Percentiles rank a stretch among this genome's conserved stretches.
Conservation (phyloP, 2,113 vertebrate species). For the Geococcyx californianus region DNA sequence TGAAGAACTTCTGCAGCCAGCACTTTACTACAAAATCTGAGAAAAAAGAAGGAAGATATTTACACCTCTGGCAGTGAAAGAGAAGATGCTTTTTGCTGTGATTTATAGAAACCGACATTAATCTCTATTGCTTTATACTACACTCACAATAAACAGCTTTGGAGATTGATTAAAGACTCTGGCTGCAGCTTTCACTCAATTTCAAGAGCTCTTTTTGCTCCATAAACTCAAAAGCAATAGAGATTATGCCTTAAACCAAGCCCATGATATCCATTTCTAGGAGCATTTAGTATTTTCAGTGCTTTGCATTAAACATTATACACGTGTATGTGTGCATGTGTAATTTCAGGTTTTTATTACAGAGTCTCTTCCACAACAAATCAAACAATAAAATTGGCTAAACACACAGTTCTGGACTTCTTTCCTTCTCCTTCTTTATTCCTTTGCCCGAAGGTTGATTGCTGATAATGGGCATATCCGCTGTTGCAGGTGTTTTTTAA, state of each 20-base stretch:
- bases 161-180: slow-evolving; percentile 65
- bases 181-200: slow-evolving; percentile 61
- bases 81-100: slow-evolving; percentile 43
- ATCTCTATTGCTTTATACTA: slow-evolving; percentile 57
- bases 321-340: background rate
- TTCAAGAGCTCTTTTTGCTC: slow-evolving; percentile 52
- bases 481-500: background rate
- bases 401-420: background rate
- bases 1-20: background rate
- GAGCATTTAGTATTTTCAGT: slow-evolving; percentile 17
- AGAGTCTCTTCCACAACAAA: background rate
- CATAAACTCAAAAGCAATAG: slow-evolving; percentile 63
- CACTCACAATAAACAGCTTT: slow-evolving; percentile 48
- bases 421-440: background rate
- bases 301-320: background rate
- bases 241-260: slow-evolving; percentile 54
- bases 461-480: background rate
- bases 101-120: slow-evolving; percentile 58
- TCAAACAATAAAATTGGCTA: background rate
- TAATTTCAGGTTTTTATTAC: background rate
- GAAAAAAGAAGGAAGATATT: slow-evolving; percentile 40
- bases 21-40: background rate
- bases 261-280: slow-evolving; percentile 19
- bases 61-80: slow-evolving; percentile 28
- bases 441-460: background rate